phyloP scores from a whole-genome alignment of 2,113 vertebrate species.

The Brachionichthys hirsutus region DNA sequence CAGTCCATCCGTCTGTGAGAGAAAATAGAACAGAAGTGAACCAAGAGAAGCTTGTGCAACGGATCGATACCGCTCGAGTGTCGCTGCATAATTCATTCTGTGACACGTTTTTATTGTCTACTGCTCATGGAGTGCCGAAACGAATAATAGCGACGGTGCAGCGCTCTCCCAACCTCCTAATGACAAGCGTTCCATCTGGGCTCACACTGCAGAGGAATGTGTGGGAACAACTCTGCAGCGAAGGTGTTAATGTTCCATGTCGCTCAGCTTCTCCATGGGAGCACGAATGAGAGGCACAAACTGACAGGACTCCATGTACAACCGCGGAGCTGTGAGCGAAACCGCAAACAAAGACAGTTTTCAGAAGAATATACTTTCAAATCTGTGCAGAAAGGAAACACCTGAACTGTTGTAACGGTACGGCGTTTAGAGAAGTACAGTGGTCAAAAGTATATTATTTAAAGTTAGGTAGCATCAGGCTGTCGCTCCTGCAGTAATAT shows the following conservation, averaged over 20 bases:
- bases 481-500: not conserved
- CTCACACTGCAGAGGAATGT: conserved; percentile 61
- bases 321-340: conserved; percentile 30
- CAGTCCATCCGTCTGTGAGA: conserved; percentile 3
- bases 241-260: conserved; percentile 69
- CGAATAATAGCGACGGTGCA: conserved; percentile 16
- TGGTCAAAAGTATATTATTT: too few species aligned
- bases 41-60: conserved; percentile 16
- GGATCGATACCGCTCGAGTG: conserved; percentile 47
- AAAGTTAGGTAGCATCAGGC: too few species aligned
- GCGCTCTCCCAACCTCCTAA: conserved; percentile 8
- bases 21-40: conserved; percentile 9
- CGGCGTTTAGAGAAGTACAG: too few species aligned
- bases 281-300: conserved; percentile 31
- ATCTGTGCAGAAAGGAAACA: conserved; percentile 4
- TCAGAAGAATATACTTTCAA: not conserved
- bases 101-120: conserved; percentile 37
- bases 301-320: conserved; percentile 45
- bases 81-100: conserved; percentile 43
- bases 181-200: conserved; percentile 62
- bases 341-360: conserved; percentile 21
- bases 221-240: conserved; percentile 54
- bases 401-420: not conserved
- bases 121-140: conserved; percentile 11
- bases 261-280: conserved; percentile 52